A percentile compares a stretch with the other conserved stretches of the same genome.
Conservation (phyloP, 2,888 invertebrate species). For the Hipparchia semele region DNA sequence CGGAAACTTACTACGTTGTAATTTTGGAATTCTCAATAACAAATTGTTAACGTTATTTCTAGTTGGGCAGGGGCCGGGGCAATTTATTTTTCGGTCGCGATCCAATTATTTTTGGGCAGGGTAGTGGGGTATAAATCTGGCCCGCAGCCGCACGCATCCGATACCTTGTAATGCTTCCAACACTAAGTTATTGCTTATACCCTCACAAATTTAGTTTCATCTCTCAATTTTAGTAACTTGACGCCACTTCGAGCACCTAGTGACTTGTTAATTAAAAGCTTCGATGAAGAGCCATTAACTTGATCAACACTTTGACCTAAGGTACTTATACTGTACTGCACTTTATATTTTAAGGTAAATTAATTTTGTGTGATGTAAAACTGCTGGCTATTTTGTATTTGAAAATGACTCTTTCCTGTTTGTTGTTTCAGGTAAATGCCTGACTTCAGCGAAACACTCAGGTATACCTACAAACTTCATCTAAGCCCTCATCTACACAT, state of each 20-base stretch:
- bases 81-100: constrained; percentile 78
- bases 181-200: constrained; percentile 51
- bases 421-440: constrained; percentile 29
- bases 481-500: background rate
- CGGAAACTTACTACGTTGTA: constrained; percentile 50
- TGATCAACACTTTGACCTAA: background rate
- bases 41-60: constrained; percentile 66
- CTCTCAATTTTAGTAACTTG: constrained; percentile 30
- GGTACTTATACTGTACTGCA: too few relatives aligned
- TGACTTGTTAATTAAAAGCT: background rate
- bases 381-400: background rate
- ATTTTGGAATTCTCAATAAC: constrained; percentile 66
- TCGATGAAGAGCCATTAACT: background rate
- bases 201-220: constrained; percentile 38
- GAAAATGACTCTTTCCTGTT: background rate
- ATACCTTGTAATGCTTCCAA: constrained; percentile 46
- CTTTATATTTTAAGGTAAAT: background rate
- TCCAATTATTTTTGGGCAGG: constrained; percentile 80
- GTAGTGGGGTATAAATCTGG: constrained; percentile 65
- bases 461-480: background rate
- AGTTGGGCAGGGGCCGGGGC: constrained; percentile 54
- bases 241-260: background rate
- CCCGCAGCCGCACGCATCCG: constrained; percentile 55
- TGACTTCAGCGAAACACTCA: background rate
- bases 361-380: too few relatives aligned